Conservation (phyloP, 35 echinoderm and acorn worm species). For the Patiria miniata region DNA sequence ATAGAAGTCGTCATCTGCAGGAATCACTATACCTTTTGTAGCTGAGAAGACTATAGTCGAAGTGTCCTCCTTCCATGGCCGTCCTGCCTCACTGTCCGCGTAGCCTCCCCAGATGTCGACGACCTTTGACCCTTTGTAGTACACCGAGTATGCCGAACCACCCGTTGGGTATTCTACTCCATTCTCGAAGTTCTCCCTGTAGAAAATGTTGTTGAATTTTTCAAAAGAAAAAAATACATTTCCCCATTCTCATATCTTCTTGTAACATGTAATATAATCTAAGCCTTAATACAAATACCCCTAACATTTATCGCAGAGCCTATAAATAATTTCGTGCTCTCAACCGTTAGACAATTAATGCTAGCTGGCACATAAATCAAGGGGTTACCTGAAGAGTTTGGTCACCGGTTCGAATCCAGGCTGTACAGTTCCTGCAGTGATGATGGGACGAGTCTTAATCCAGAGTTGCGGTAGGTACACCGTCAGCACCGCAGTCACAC, state of each 20-base stretch:
- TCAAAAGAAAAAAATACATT: too few species aligned
- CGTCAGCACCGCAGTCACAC: conserved; percentile 30
- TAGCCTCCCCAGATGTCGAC: conserved; percentile 93
- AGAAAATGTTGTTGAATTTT: background rate
- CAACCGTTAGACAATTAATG: too few species aligned
- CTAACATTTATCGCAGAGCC: too few species aligned
- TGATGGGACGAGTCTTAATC: conserved; percentile 16
- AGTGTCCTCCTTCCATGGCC: conserved; percentile 76
- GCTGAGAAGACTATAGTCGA: conserved; percentile 57
- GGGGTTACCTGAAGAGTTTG: conserved; percentile 15
- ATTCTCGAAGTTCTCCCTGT: conserved; percentile 64
- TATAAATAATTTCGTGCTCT: too few species aligned
- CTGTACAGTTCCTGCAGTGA: conserved; percentile 7
- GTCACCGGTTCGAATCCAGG: conserved; percentile 38
- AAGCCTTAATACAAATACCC: too few species aligned
- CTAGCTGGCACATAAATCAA: too few species aligned
- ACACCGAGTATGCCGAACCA: conserved; percentile 75
- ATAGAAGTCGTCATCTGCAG: too few species aligned
- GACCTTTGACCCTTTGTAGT: conserved; percentile 75
- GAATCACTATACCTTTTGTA: conserved; percentile 50
- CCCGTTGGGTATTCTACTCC: conserved; percentile 41
- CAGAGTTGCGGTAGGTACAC: background rate
- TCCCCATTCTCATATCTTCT: too few species aligned
- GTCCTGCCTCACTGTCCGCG: conserved; percentile 46
- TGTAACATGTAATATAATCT: too few species aligned